Evolutionary conservation across 2,797 vertebrate species (phyloP).

Genomic region (Chromis chromis): DNA sequence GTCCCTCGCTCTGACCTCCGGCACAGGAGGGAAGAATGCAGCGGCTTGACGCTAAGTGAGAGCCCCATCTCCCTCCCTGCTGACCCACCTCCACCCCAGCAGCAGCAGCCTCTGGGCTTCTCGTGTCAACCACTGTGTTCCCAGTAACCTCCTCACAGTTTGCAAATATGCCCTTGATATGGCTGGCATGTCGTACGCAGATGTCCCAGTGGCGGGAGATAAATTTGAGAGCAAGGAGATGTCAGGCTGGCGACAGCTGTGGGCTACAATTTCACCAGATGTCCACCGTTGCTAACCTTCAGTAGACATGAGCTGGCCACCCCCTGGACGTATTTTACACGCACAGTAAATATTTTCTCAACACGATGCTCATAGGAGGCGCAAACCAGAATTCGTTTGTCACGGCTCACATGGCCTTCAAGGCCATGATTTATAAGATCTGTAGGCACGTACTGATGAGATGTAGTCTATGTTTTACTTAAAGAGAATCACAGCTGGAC

Average conservation of each 20-base stretch:
- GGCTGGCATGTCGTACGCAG: constrained; percentile 88
- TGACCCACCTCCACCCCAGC: constrained; percentile 75
- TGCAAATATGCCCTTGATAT: constrained; percentile 86
- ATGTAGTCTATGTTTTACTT: constrained; percentile 50
- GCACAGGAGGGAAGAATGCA: constrained; percentile 67
- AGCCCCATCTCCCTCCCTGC: constrained; percentile 60
- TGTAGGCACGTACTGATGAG: constrained; percentile 42
- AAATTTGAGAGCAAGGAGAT: constrained; percentile 90
- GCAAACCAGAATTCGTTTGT: constrained; percentile 65
- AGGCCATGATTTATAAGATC: constrained; percentile 58
- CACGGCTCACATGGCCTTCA: constrained; percentile 47
- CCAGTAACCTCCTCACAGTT: constrained; percentile 81
- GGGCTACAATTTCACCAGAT: constrained; percentile 94
- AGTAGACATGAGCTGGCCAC: constrained; percentile 71
- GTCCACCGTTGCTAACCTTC: constrained; percentile 87
- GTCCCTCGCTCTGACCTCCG: constrained; percentile 79
- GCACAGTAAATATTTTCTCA: constrained; percentile 80
- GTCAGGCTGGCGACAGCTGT: constrained; percentile 92
- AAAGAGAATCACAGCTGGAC: constrained; percentile 68
- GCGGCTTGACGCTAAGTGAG: constrained; percentile 68
- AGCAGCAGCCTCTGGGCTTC: constrained; percentile 59
- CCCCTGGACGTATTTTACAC: constrained; percentile 65
- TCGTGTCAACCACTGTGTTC: constrained; percentile 83
- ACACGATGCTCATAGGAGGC: constrained; percentile 53
- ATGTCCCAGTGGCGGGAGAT: constrained; percentile 89